phyloP scores from a whole-genome alignment of 1,140 invertebrate species.

The Vollenhovia emeryi region DNA sequence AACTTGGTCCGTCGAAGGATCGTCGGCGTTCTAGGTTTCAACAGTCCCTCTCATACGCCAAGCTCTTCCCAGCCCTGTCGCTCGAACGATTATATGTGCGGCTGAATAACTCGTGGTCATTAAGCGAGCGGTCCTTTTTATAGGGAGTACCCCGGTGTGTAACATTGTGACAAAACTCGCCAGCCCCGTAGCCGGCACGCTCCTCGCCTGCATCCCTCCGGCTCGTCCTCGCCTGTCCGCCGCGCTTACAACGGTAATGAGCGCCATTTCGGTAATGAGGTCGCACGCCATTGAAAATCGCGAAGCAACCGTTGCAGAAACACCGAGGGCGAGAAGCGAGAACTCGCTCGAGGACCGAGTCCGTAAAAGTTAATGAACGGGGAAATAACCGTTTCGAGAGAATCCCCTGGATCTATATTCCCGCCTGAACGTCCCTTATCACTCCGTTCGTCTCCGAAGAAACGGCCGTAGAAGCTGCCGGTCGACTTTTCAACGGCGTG shows the following conservation, averaged over 20 bases:
- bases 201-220: not conserved
- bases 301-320: conserved; percentile 67
- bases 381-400: conserved; percentile 80
- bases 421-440: conserved; percentile 41
- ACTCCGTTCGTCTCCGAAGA: conserved; percentile 61
- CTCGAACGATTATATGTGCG: conserved; percentile 76
- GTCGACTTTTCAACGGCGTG: conserved; percentile 66
- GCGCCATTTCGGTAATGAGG: conserved; percentile 84
- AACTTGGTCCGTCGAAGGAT: conserved; percentile 31
- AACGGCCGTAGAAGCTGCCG: conserved; percentile 58
- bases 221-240: conserved; percentile 22
- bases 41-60: not conserved
- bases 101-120: conserved; percentile 82
- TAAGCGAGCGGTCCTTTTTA: conserved; percentile 76
- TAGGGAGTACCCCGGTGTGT: conserved; percentile 45
- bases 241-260: conserved; percentile 80
- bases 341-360: conserved; percentile 50
- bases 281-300: conserved; percentile 84
- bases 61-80: not conserved
- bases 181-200: conserved; percentile 23
- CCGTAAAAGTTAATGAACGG: conserved; percentile 83
- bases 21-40: conserved; percentile 17
- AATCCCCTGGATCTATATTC: conserved; percentile 66
- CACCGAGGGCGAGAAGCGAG: conserved; percentile 39
- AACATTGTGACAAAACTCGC: conserved; percentile 78